These are phyloP conservation scores for Promerops cafer DNA, from an alignment of 2,113 vertebrate genomes.

Conservation along the genomic window DNA sequence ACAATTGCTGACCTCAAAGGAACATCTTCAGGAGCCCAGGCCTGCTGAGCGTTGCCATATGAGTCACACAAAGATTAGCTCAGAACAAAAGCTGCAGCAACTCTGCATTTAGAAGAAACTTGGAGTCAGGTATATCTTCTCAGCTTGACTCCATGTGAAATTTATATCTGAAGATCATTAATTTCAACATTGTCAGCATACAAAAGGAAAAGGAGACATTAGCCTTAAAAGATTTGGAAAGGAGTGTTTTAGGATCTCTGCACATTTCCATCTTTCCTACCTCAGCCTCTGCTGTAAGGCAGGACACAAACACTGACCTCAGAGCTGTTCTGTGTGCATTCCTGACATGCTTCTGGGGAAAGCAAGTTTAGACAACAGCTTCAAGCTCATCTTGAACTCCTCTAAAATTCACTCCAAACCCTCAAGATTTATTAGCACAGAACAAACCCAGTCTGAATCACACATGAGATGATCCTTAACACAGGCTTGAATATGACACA, in stretches of 20 bases:
- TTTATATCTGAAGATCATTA: conserved; percentile 2
- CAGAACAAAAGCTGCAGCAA: conserved; percentile 14
- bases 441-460: neutral
- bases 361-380: neutral
- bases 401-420: neutral
- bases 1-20: conserved; percentile 41
- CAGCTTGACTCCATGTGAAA: conserved; percentile 41
- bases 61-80: conserved; percentile 14
- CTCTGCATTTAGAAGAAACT: conserved; percentile 29
- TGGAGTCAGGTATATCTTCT: conserved; percentile 41
- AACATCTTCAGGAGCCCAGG: conserved; percentile 48
- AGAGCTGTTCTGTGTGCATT: neutral
- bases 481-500: neutral
- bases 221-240: neutral
- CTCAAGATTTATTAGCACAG: neutral
- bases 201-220: conserved; percentile 13
- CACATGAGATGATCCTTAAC: neutral
- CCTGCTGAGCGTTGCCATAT: conserved; percentile 48
- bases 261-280: neutral
- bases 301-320: neutral
- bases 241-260: neutral
- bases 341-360: neutral
- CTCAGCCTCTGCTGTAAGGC: neutral
- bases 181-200: neutral
- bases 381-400: neutral